Conservation (phyloP, 2,113 vertebrate genomes). For the Galeopterus variegatus region DNA sequence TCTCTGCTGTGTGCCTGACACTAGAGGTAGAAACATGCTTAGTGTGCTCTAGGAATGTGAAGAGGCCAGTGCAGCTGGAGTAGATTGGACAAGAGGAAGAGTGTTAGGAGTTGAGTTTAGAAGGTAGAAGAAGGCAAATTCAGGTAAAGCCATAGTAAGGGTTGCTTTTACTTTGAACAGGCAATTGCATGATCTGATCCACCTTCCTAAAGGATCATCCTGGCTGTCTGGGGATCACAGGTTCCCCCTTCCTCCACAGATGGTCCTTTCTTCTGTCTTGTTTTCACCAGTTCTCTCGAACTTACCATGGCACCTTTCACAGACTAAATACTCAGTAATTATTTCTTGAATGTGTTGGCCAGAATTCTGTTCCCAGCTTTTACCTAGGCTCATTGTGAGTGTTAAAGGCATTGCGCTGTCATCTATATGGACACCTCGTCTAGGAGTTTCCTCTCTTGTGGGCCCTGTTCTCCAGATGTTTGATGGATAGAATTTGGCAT, state of each 20-base stretch:
- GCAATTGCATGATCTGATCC: not conserved
- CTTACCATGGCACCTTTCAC: not conserved
- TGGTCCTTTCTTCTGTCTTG: not conserved
- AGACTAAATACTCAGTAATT: not conserved
- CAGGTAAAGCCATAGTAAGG: not conserved
- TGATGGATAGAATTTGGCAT: constrained; percentile 78
- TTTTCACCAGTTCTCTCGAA: not conserved
- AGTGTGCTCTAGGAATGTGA: not conserved
- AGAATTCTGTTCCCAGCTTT: constrained; percentile 47
- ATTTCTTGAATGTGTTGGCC: constrained; percentile 25
- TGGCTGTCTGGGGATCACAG: not conserved
- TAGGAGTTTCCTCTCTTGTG: constrained; percentile 67
- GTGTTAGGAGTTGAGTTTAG: not conserved
- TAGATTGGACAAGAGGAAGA: not conserved
- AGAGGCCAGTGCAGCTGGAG: not conserved
- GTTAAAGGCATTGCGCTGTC: not conserved
- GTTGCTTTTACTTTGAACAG: not conserved
- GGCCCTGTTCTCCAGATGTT: constrained; percentile 75
- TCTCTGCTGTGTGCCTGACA: not conserved
- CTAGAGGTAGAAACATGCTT: not conserved
- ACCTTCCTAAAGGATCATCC: not conserved
- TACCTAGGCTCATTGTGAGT: not conserved
- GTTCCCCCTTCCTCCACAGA: not conserved
- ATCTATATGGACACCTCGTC: not conserved
- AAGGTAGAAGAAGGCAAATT: not conserved